Conservation (phyloP, 2,113 vertebrate species). For the Peromyscus leucopus region DNA sequence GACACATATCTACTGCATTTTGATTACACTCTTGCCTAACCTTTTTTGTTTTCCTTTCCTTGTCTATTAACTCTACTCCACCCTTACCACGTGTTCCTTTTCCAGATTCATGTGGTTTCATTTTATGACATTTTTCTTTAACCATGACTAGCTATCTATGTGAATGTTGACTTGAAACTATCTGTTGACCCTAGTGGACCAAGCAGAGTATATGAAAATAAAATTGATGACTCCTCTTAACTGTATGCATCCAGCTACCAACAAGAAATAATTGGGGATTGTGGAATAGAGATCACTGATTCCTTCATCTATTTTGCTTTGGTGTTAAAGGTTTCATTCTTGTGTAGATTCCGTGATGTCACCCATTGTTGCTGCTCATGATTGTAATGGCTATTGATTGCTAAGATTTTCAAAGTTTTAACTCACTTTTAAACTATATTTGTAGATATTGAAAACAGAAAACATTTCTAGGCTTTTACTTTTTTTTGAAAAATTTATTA, state of each 20-base stretch:
- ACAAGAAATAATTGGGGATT: not conserved
- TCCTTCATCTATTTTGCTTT: not conserved
- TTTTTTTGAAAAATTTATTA: not conserved
- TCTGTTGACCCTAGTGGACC: not conserved
- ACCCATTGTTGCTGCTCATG: not conserved
- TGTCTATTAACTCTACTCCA: no score
- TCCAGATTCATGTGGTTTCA: not conserved
- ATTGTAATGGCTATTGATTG: not conserved
- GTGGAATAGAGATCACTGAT: not conserved
- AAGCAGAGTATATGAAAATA: not conserved
- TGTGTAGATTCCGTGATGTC: not conserved
- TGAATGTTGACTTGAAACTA: not conserved
- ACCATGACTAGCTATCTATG: not conserved
- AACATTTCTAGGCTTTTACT: not conserved
- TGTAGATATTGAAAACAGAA: not conserved
- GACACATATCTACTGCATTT: no score
- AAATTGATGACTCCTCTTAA: not conserved
- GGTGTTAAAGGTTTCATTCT: not conserved
- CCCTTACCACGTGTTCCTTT: no score
- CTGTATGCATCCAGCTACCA: not conserved
- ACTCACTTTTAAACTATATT: not conserved
- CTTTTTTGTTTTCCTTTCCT: no score
- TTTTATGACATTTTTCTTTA: not conserved
- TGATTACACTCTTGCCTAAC: no score
- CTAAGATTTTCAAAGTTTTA: not conserved